Evolutionary conservation across 2,888 invertebrate species (phyloP).

Genomic region (Lasius fuliginosus): DNA sequence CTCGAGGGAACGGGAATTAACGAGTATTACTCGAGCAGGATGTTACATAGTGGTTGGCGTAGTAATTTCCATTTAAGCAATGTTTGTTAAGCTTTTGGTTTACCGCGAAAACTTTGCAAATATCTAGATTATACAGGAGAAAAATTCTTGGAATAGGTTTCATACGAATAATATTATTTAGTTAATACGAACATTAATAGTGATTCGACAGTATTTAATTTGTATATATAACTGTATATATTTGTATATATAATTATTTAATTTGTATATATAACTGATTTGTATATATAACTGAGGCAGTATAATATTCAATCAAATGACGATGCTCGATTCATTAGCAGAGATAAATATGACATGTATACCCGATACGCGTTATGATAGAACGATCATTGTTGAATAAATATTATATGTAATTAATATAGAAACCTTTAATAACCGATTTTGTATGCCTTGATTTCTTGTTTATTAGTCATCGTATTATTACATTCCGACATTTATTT

Average conservation of each 20-base stretch:
- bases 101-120: conserved; percentile 17
- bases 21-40: conserved; percentile 30
- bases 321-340: not conserved
- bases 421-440: not conserved
- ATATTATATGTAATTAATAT: not conserved
- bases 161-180: not conserved
- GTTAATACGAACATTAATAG: conserved; percentile 3
- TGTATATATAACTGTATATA: not conserved
- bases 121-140: not conserved
- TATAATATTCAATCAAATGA: not conserved
- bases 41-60: conserved; percentile 29
- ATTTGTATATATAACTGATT: conserved; percentile 6
- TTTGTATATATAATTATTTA: conserved; percentile 1
- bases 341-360: not conserved
- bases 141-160: not conserved
- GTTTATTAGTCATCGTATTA: not conserved
- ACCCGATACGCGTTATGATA: not conserved
- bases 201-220: not conserved
- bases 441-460: not conserved
- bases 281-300: not conserved
- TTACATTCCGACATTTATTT: not conserved
- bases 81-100: conserved; percentile 35
- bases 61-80: conserved; percentile 32
- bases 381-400: not conserved
- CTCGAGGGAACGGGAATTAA: conserved; percentile 31